Percentiles rank a stretch among this genome's conserved stretches.
These are phyloP conservation scores for Platycercus adscitus DNA, from an alignment of 2,113 vertebrate genomes.

Conservation along the genomic window DNA sequence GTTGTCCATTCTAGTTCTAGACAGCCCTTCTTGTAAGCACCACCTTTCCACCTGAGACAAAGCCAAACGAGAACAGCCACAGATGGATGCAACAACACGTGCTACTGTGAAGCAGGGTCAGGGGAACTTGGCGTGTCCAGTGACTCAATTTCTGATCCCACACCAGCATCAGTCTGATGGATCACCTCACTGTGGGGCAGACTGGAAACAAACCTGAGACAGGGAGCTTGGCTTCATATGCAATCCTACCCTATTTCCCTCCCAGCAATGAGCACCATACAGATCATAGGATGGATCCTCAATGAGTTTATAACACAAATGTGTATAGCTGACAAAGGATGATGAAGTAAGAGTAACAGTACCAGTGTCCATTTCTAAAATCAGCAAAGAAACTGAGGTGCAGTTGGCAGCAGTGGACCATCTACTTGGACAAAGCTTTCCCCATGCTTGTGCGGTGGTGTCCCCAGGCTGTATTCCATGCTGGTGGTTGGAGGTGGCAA, in stretches of 20 bases:
- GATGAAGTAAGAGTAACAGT: not conserved
- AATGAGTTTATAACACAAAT: rapidly evolving
- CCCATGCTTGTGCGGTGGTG: rapidly evolving
- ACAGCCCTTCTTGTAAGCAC: not conserved
- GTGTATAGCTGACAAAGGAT: rapidly evolving
- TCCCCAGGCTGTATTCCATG: not conserved
- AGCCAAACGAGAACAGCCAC: not conserved
- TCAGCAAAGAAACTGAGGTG: not conserved
- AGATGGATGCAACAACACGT: rapidly evolving
- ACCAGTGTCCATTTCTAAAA: not conserved
- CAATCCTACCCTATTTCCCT: not conserved
- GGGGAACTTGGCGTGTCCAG: not conserved
- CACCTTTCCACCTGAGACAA: not conserved
- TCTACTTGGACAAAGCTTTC: not conserved
- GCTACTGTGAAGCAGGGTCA: not conserved
- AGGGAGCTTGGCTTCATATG: rapidly evolving
- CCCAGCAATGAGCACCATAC: not conserved
- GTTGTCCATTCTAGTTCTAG: not conserved
- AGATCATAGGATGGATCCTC: not conserved
- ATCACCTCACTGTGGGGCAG: not conserved
- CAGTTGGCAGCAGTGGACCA: not conserved
- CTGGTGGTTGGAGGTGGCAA: no score
- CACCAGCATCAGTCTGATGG: not conserved
- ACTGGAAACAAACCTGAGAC: rapidly evolving
- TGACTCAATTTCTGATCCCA: not conserved